phyloP scores from a whole-genome alignment of 2,797 vertebrate genomes.

The Syndactyla subalaris region DNA sequence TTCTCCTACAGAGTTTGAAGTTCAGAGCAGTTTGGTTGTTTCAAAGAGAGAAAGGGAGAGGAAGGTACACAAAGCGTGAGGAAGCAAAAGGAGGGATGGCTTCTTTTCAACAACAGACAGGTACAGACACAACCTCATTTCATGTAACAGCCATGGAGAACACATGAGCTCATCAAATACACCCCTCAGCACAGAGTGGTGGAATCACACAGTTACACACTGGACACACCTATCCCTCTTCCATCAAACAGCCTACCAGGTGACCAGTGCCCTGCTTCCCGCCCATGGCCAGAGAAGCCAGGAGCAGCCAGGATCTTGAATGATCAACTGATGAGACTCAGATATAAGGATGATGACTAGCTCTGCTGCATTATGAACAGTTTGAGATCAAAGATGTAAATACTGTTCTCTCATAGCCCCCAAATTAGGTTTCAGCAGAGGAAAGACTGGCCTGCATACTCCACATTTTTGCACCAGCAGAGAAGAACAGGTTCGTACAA shows the following conservation, averaged over 20 bases:
- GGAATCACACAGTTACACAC: background rate
- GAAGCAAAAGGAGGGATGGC: background rate
- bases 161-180: rapidly evolving
- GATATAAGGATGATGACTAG: background rate
- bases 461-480: background rate
- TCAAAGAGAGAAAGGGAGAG: background rate
- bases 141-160: rapidly evolving
- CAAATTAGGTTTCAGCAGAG: background rate
- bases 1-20: background rate
- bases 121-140: background rate
- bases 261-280: background rate
- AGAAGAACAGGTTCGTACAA: background rate
- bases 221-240: background rate
- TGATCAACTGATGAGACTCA: background rate
- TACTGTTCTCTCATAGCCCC: background rate
- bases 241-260: background rate
- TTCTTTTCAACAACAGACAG: background rate
- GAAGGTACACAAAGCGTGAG: background rate
- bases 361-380: background rate
- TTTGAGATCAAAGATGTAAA: background rate
- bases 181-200: background rate
- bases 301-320: background rate
- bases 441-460: background rate
- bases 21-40: background rate
- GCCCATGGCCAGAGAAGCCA: rapidly evolving